Conservation (phyloP, 2,888 invertebrate genomes). For the Philereme vetulata region DNA sequence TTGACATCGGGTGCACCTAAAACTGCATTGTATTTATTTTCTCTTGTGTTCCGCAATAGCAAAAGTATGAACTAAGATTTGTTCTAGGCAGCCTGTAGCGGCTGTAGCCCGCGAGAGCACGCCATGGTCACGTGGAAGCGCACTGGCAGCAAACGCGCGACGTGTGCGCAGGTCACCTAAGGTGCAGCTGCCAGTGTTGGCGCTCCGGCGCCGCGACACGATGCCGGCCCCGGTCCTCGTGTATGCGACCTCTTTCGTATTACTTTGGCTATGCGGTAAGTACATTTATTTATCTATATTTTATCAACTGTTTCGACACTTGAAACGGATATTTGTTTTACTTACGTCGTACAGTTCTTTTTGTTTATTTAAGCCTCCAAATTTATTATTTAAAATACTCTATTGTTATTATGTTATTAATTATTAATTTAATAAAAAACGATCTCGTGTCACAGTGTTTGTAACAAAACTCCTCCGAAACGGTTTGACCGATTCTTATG, state of each 20-base stretch:
- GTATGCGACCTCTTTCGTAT: conserved; percentile 50
- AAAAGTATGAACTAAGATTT: not conserved
- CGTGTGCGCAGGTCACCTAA: conserved; percentile 65
- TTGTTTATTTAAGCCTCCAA: too few species aligned
- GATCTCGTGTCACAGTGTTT: too few species aligned
- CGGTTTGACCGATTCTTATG: too few species aligned
- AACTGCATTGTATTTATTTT: too few species aligned
- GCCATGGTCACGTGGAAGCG: conserved; percentile 57
- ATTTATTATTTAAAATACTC: too few species aligned
- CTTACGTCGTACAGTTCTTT: too few species aligned
- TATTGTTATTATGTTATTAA: too few species aligned
- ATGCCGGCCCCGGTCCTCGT: conserved; percentile 62
- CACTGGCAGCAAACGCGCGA: conserved; percentile 48
- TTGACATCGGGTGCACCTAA: too few species aligned
- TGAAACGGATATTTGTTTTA: too few species aligned
- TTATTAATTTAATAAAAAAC: too few species aligned
- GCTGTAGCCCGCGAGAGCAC: conserved; percentile 18
- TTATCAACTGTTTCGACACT: too few species aligned
- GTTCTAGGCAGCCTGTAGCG: conserved; percentile 22
- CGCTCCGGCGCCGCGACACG: conserved; percentile 43
- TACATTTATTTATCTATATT: conserved; percentile 4
- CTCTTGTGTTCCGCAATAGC: not conserved
- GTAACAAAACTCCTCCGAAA: too few species aligned
- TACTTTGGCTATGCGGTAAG: conserved; percentile 66
- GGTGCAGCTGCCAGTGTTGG: conserved; percentile 30